Evolutionary conservation across 2,797 vertebrate genomes (phyloP), one percentile per base, ranked within the genome.

Genomic region (Champsocephalus esox): DNA sequence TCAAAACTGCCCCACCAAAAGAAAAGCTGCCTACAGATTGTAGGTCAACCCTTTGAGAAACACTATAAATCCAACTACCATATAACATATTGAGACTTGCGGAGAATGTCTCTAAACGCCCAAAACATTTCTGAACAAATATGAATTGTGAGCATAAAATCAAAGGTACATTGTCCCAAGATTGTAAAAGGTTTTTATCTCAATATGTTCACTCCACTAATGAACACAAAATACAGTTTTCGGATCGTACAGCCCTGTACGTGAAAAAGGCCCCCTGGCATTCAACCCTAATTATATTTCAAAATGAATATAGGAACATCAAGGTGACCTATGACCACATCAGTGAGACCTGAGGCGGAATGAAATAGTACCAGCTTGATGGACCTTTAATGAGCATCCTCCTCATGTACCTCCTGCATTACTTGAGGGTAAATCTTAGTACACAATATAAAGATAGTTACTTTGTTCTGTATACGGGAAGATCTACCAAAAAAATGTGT

Each of bases 281-380:
- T 5, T 0, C 60, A 66, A 45, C 0, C 16, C 66, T 49, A 16
- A 62, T 76, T 43, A 73, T 14, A 66, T 16, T 13, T 43, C 16
- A 4, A 73, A 12, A 58, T 59, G n/a, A 66, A 66, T 41, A 45
- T 13, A 54, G 34, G 3, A 45, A n/a, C 24, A 60, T 43, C 52
- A 70, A 75, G 46, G 46, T 32, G 56, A 77, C 41, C 64, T 45
- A 1, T 56, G 46, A 61, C 63, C 70, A 41, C 44, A 72, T 55
- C 2, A 28, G 54, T 45, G n/a, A 48, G 61, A 17, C 68, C 68
- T 43, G 21, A 67, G 67, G 82, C 74, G 58, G 28, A 67, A 8
- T 28, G 34, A 19, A 77, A 24, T 14, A 43, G 13, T 12, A 17
- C 4, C 2, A 5, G 4, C 10, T 28, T 21, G 5, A 52, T 61